Conservation (phyloP, 2,797 vertebrate species). For the Paramormyrops hopkinsi region DNA sequence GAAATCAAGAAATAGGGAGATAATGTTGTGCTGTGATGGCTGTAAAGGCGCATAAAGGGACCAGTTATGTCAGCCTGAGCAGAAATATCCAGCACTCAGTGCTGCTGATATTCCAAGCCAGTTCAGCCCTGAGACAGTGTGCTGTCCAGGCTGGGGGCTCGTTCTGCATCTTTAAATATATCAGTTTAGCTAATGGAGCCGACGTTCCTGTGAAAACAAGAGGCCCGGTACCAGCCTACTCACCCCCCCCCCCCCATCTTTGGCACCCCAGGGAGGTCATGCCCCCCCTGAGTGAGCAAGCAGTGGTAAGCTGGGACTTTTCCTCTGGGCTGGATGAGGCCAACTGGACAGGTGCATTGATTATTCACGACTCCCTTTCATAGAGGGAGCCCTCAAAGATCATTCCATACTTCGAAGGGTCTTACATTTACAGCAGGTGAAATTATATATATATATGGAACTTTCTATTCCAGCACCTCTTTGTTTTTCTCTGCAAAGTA, state of each 20-base stretch:
- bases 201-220: constrained; percentile 32
- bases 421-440: too few relatives aligned
- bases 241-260: constrained; percentile 40
- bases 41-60: background rate
- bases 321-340: background rate
- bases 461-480: too few relatives aligned
- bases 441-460: too few relatives aligned
- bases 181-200: constrained; percentile 32
- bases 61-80: background rate
- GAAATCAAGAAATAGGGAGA: background rate
- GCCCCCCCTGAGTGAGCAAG: background rate
- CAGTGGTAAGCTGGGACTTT: background rate
- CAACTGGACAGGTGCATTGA: too few relatives aligned
- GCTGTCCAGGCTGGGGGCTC: background rate
- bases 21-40: too few relatives aligned
- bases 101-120: background rate
- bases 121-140: background rate
- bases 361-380: too few relatives aligned
- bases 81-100: background rate
- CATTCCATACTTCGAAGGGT: too few relatives aligned
- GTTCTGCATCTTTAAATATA: constrained; percentile 35
- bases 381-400: too few relatives aligned
- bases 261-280: constrained; percentile 32
- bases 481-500: too few relatives aligned
- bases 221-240: constrained; percentile 29